Base-by-base conservation (phyloP, 2,888 invertebrate genomes). In the Emesis castigata region DNA sequence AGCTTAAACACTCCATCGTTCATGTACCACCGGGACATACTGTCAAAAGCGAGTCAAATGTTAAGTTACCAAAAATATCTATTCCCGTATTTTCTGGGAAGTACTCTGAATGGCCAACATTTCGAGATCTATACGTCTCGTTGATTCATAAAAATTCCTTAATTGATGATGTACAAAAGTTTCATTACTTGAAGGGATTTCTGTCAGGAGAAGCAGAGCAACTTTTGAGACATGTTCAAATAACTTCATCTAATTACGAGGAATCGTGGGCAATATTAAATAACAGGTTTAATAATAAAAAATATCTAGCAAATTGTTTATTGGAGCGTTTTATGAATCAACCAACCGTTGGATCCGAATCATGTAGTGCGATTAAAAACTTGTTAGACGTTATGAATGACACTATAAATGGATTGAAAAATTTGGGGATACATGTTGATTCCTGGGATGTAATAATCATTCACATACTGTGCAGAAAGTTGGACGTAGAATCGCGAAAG, bases 201-300 rank as follows among this genome's bases (percentile, higher is more conserved):
- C 26, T 84, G 11, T 39, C 73, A 0, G 87, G 86, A 0, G 87
- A 88, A n/a, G 86, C 85, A 0, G 87, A 88, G 18, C 83, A 77
- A 20, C 26, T 86, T 0, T 39, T 88, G 0, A 29, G 83, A 22
- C 80, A 85, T 31, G 66, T 82, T 1, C 72, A 72, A 0, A 73
- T 84, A 2, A 81, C 85, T 0, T 31, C 64, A 0, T 80, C 61
- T 1, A 88, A 80, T 71, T 87, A 88, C 62, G 26, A 11, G 1
- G n/a, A 14, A 7, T 75, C 77, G 53, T 88, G 86, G 88, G 18
- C 65, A 9, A 14, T 75, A 7, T 65, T 88, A 48, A 69, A 81
- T 7, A 7, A 16, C 0, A 69, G 85, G 8, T 87, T 82, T 39
- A 77, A 83, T 58, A 88, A 88, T 56, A 87, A 84, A 71, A 75